A percentile compares a stretch with the other conserved stretches of the same genome.
Evolutionary conservation across 1,140 invertebrate species (phyloP).

Genomic region (Stenopsyche tienmushanensis): DNA sequence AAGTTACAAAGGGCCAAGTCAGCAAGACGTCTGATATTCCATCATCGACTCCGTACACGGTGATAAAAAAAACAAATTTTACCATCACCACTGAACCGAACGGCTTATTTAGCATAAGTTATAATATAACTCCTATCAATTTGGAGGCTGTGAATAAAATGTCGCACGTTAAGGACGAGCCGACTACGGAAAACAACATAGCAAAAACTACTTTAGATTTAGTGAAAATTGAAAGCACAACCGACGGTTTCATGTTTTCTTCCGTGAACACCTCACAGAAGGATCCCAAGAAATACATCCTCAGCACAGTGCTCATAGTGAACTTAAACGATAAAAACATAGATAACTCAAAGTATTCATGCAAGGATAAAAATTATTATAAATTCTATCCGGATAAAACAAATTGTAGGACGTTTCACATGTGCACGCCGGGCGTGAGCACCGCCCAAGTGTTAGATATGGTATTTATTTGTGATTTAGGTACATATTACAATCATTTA

Average conservation of each 20-base stretch:
- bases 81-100: neutral
- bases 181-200: conserved; percentile 28
- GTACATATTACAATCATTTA: conserved; percentile 32
- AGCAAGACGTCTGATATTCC: conserved; percentile 3
- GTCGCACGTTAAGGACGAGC: no score
- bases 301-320: conserved; percentile 33
- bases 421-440: conserved; percentile 33
- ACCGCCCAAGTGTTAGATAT: conserved; percentile 36
- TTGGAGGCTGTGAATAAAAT: no score
- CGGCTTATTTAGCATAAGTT: no score
- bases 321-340: conserved; percentile 32
- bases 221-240: conserved; percentile 35
- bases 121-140: no score
- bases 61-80: neutral
- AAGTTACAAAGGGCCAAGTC: neutral
- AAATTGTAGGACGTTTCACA: conserved; percentile 40
- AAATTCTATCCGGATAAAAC: conserved; percentile 40
- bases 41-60: neutral
- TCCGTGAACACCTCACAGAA: neutral
- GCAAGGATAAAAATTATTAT: conserved; percentile 36
- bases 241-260: conserved; percentile 28
- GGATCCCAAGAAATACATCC: conserved; percentile 26
- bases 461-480: conserved; percentile 37
- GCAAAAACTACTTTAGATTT: conserved; percentile 37
- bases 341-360: conserved; percentile 29